Base-by-base conservation (phyloP, 2,113 vertebrate genomes). In the Nesoenas mayeri region DNA sequence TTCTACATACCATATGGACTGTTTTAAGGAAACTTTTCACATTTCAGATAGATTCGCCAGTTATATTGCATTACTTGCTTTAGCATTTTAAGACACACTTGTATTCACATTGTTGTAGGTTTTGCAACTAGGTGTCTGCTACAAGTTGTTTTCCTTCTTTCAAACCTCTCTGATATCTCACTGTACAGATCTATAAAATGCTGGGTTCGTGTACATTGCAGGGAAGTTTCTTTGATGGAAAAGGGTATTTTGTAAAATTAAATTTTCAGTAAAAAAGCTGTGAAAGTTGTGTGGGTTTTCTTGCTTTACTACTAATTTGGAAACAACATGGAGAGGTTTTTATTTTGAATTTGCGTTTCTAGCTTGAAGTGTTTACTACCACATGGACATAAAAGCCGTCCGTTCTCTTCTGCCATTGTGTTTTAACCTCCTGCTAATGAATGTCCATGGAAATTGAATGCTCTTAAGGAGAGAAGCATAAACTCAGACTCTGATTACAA, bases 241-340 rank as follows among this genome's bases (percentile, higher is more conserved):
- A 97, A 97, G 81, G 91, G 94, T 97, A 97, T 98, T 98, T 98
- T 98, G 96, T 98, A 98, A 97, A 97, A 98, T 95, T 69, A 95
- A 97, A 97, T 98, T 98, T 97, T 96, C 74, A 97, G 96, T 97
- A 98, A 98, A 97, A 96, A 95, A 97, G 95, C 97, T 97, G 96
- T 97, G 93, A 92, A 97, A 97, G 86, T 93, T 26, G 38, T 70
- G 91, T 88, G 80, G 15, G 82, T 96, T 97, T 97, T 86, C 34
- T 94, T 74, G 69, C 88, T 91, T 95, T 95, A 80, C 92, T 92
- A 34, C 79, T 77, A 58, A 81, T 89, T 93, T 84, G 81, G 93
- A 91, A 92, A 89, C 44, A 24, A n/a, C 82, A 28, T 47, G 15
- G 84, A 60, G 74, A 93, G 72, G 81, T 95, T 95, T 95, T 93